A percentile compares a stretch with the other conserved stretches of the same genome.
These are phyloP conservation scores for Paguma larvata DNA, from an alignment of 2,797 vertebrate species.

Conservation along the genomic window DNA sequence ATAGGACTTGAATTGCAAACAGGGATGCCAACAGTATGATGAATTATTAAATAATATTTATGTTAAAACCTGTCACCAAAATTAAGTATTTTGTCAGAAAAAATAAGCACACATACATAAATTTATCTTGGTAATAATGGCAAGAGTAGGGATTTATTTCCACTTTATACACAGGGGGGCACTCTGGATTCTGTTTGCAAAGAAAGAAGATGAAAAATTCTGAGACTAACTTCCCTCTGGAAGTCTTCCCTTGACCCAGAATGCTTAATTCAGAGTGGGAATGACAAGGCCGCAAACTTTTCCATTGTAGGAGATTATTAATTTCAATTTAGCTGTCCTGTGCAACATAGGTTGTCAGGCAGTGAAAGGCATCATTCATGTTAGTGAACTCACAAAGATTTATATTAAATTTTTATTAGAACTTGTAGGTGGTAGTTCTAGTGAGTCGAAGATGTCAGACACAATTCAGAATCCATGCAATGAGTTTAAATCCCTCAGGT, in stretches of 20 bases:
- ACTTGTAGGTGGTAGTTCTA: background rate
- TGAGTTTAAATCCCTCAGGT: background rate
- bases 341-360: background rate
- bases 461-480: background rate
- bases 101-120: background rate
- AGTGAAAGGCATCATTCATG: background rate
- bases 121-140: background rate
- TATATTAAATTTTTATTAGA: background rate
- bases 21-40: background rate
- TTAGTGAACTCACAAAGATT: background rate
- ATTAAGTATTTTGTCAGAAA: background rate
- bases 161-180: slow-evolving; percentile 36
- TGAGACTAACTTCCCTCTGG: background rate
- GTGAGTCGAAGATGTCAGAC: background rate
- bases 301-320: background rate
- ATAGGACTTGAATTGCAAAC: background rate
- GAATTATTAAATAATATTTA: background rate
- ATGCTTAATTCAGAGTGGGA: background rate
- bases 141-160: slow-evolving; percentile 25
- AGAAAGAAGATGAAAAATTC: slow-evolving; percentile 11
- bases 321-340: background rate
- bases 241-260: background rate
- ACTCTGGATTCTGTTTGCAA: slow-evolving; percentile 52
- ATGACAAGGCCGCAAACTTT: background rate
- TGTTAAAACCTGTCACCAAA: background rate